Evolutionary conservation across 2,888 invertebrate species (phyloP).

Genomic region (Folsomia manolachei): DNA sequence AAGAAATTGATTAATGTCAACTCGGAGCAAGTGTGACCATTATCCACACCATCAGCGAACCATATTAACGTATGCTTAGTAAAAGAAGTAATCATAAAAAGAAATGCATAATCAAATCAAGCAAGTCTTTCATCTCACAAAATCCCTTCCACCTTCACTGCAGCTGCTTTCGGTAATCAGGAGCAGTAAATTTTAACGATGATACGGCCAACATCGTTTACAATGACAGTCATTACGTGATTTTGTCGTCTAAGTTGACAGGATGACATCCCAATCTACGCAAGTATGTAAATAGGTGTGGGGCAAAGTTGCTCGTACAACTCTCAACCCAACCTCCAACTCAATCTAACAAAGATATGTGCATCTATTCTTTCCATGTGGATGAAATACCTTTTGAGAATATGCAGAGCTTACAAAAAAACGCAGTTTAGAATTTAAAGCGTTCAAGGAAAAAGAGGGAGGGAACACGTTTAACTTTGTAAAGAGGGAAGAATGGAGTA

Average conservation of each 20-base stretch:
- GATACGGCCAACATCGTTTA: constrained; percentile 40
- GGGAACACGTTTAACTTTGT: background rate
- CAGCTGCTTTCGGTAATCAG: background rate
- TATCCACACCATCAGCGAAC: background rate
- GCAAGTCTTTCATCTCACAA: background rate
- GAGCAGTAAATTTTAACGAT: constrained; percentile 34
- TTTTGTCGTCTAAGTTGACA: constrained; percentile 46
- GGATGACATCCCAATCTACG: constrained; percentile 45
- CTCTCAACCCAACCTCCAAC: background rate
- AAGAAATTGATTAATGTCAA: too few relatives aligned
- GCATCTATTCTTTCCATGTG: too few relatives aligned
- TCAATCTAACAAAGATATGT: background rate
- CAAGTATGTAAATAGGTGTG: constrained; percentile 47
- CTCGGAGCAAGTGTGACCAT: too few relatives aligned
- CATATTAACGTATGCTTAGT: background rate
- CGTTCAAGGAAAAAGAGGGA: background rate
- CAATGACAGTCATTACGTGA: constrained; percentile 42
- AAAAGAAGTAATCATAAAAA: background rate
- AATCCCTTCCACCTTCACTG: constrained; percentile 4
- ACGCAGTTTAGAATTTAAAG: background rate
- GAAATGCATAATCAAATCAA: background rate
- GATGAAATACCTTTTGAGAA: background rate
- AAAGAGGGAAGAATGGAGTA: background rate
- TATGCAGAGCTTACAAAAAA: background rate
- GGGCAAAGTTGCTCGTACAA: background rate